Evolutionary conservation across 2,888 invertebrate genomes (phyloP), one percentile per base, ranked within the genome.

Genomic region (Nephrotoma flavescens): DNA sequence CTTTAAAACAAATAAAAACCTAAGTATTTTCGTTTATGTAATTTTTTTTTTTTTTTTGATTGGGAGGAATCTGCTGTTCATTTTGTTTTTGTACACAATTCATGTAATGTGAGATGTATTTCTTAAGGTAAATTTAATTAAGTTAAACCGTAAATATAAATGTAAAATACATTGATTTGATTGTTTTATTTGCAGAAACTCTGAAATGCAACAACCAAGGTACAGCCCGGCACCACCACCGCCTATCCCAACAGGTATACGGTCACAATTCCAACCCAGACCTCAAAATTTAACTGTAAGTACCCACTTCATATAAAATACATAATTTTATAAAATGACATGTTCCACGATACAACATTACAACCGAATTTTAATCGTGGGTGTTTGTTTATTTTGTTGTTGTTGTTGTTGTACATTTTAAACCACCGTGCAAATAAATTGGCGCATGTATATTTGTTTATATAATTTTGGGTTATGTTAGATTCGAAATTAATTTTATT

Each of bases 221-320:
- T 86, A 86, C 12, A 86, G 86, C 47, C 86, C 86, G 45, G 86
- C 86, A 86, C 86, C 85, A 9, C 85, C 45, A 86, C 85, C 86
- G 12, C 86, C 41, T n/a, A 45, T 45, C 12, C n/a, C 42, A 42
- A 44, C 45, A 41, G 86, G 86, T 47, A 45, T 86, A 41, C 41
- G 45, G 41, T 19, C 45, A 31, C 86, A 86, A 45, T 41, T 86
- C 11, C 44, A 47, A 45, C 44, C 86, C 15, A 15, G 44, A 11
- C 86, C 45, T 47, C 86, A 44, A 86, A 44, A 44, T 41, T 12
- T 86, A 47, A 86, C 44, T 52, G 86, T 86, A 86, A 86, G 86
- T 86, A 19, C 12, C 6, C 41, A 31, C 31, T 83, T 83, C 4
- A 41, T 83, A 11, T 83, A 83, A 83, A 6, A 41, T 85, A 6